Base-by-base conservation (phyloP, 2,797 vertebrate species). In the Dendrocincla fuliginosa region DNA sequence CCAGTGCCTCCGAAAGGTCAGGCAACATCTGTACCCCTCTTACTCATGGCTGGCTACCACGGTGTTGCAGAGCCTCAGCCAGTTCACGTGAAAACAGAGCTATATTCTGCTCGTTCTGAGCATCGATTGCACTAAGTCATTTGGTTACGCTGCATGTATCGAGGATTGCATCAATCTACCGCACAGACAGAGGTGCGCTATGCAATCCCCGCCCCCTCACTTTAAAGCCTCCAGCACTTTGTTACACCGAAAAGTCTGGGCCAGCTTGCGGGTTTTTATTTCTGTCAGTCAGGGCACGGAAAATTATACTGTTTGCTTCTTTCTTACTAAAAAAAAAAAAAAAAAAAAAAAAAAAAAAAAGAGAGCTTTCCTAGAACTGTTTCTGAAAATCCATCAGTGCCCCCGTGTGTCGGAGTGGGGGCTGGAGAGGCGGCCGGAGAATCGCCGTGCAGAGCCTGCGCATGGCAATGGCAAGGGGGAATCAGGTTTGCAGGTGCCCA, bases 311-410 rank as follows among this genome's bases (percentile, higher is more conserved):
- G 35, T 24, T 70, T 27, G 16, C 17, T 32, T 47, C 53, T 49
- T 17, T 7, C 6, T 11, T 13, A 33, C 15, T 18, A 35, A 35
- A 35, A 35, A 35, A 35, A 35, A 35, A 35, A 35, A 35, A 35
- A 35, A 35, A 35, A 35, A 56, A 49, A 30, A 18, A 28, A 27
- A 47, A 24, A 17, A 42, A 39, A 44, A 32, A 16, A 30, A 17
- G 5, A 2, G 3, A 0, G 16, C 19, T 30, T 70, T 64, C 37
- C 41, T 6, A 28, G n/a, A 24, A 3, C 24, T 3, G 85, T 18
- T 77, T 93, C 78, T 73, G 71, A 7, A 94, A 77, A 94, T 76
- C 78, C 91, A 1, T 73, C 91, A 95, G 96, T 94, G 95, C 96
- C 96, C 93, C 95, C 93, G 30, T 95, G 96, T 76, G 96, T 94